A percentile compares a stretch with the other conserved stretches of the same genome.
phyloP scores from a whole-genome alignment of 2,797 vertebrate species.

The Adelosebastes latens region DNA sequence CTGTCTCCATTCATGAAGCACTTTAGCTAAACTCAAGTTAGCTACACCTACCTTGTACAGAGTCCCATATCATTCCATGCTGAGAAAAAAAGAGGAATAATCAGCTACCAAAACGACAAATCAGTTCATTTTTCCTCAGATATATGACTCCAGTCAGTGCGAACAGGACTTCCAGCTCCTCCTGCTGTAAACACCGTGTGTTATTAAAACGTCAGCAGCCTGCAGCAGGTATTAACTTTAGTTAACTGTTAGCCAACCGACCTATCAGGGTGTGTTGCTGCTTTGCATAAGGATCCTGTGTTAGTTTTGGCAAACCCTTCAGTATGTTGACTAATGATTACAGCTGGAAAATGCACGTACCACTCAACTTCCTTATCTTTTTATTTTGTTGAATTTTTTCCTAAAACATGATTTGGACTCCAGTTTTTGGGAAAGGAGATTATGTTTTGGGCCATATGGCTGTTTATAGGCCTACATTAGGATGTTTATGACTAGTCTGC shows the following conservation, averaged over 20 bases:
- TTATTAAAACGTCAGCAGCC: conserved; percentile 55
- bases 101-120: not conserved
- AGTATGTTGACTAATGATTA: conserved; percentile 46
- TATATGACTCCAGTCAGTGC: not conserved
- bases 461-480: not conserved
- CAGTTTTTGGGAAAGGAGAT: not conserved
- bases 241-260: conserved; percentile 9
- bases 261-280: conserved; percentile 60
- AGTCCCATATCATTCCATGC: conserved; percentile 3
- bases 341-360: not conserved
- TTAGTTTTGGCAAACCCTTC: conserved; percentile 71
- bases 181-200: conserved; percentile 28
- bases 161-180: not conserved
- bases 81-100: not conserved
- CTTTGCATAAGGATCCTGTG: conserved; percentile 48
- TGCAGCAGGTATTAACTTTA: conserved; percentile 1
- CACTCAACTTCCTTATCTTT: conserved; percentile 14
- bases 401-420: not conserved
- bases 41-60: conserved; percentile 43
- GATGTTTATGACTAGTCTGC: not conserved
- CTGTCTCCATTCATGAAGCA: not conserved
- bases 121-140: not conserved
- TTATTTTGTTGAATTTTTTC: conserved; percentile 2
- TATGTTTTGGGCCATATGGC: not conserved
- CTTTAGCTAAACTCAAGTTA: not conserved